Conservation (phyloP, 2,797 vertebrate species). For the Nothura maculosa region DNA sequence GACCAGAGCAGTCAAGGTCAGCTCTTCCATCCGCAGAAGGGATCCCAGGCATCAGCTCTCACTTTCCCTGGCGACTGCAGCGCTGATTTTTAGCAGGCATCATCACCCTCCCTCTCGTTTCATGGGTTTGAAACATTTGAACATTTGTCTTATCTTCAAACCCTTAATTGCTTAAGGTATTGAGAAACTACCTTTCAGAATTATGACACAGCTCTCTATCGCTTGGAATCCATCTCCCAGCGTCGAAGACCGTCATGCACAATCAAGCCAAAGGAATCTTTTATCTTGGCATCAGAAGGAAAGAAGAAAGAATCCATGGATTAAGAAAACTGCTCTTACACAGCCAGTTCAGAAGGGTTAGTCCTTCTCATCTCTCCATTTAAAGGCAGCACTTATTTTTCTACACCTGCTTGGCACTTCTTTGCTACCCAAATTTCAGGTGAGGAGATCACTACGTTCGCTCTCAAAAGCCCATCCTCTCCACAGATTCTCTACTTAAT, state of each 20-base stretch:
- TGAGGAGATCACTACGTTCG: background rate
- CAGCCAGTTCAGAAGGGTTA: background rate
- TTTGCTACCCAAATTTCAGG: background rate
- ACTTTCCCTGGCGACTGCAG: background rate
- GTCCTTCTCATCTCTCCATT: background rate
- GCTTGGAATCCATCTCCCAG: background rate
- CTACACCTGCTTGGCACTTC: background rate
- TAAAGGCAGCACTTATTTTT: background rate
- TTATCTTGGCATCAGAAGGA: background rate
- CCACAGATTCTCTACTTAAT: background rate
- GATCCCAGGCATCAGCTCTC: background rate
- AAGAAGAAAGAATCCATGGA: background rate
- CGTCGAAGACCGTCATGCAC: background rate
- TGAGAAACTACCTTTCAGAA: constrained; percentile 27
- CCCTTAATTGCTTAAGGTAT: constrained; percentile 23
- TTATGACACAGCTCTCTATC: background rate
- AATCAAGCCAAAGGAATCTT: constrained; percentile 17
- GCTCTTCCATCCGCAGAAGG: background rate
- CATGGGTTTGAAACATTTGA: background rate
- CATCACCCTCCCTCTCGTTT: background rate
- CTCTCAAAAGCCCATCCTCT: background rate
- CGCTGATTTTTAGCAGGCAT: background rate
- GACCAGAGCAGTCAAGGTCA: background rate
- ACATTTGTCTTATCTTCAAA: background rate
- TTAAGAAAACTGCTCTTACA: background rate